These are phyloP conservation scores for Aspidiotus destructor DNA, from an alignment of 2,888 invertebrate genomes.

Conservation along the genomic window DNA sequence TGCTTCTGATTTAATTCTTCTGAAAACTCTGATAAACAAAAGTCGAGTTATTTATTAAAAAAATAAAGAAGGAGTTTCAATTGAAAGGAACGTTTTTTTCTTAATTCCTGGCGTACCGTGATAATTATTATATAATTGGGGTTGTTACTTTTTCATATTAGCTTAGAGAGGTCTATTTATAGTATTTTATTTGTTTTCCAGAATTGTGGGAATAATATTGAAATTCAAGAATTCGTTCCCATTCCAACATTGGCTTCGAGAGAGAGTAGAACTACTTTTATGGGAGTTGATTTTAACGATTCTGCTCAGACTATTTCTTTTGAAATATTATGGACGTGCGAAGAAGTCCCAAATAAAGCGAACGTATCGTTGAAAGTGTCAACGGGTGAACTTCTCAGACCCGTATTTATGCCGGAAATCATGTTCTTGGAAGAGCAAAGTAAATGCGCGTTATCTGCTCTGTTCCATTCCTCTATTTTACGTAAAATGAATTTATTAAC, in stretches of 20 bases:
- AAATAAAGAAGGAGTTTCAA: too few species aligned
- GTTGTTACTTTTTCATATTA: background rate
- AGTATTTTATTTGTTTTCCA: background rate
- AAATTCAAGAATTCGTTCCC: conserved; percentile 62
- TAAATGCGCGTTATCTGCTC: conserved; percentile 36
- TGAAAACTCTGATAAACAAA: conserved; percentile 4
- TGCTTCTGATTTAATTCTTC: background rate
- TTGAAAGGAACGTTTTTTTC: too few species aligned
- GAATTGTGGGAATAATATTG: conserved; percentile 44
- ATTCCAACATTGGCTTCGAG: conserved; percentile 56
- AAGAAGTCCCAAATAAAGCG: conserved; percentile 38
- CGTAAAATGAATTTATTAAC: background rate
- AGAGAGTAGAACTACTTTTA: conserved; percentile 53
- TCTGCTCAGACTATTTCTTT: conserved; percentile 79
- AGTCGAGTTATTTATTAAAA: too few species aligned
- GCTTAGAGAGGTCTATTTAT: background rate
- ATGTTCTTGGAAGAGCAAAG: conserved; percentile 63
- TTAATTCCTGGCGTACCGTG: background rate
- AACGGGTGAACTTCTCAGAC: conserved; percentile 77
- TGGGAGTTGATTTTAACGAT: conserved; percentile 88
- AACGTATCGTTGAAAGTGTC: conserved; percentile 58
- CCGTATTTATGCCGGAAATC: conserved; percentile 61
- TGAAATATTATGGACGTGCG: conserved; percentile 57
- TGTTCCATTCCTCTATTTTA: background rate
- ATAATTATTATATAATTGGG: background rate